Base-by-base conservation (phyloP, 2,113 vertebrate species). In the Centropristis striata region DNA sequence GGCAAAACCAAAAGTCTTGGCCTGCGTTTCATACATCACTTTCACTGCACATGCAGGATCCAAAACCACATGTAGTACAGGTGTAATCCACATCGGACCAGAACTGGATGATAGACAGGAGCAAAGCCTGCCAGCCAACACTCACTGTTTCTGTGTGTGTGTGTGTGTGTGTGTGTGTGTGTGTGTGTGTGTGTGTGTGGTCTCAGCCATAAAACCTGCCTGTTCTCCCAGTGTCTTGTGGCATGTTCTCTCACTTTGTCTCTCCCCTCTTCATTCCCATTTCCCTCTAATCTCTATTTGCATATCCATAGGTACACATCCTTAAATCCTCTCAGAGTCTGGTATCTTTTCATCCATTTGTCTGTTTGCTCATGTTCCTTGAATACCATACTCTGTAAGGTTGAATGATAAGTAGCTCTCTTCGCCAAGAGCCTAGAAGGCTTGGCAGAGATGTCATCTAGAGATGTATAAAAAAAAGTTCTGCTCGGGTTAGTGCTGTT, bases 81-180 rank as follows among this genome's bases (percentile, higher is more conserved):
- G 85, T 90, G 80, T 93, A 83, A 86, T 86, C 86, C 86, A 87
- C 84, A 90, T 88, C 87, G 84, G 82, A 69, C 65, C 49, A 72
- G 18, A 60, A 55, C 12, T 39, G 68, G 42, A 73, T 86, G 80
- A 84, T 89, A 68, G 81, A 71, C 54, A 60, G 64, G 58, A 51
- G 28, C 61, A n/a, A 37, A n/a, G 50, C 20, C 71, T 65, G 74
- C 77, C 76, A 71, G 51, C n/a, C 21, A 66, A 36, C 50, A 42
- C 51, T 28, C 28, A 39, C 20, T 47, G 37, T 28, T 58, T 16
- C 23, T 47, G 36, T 49, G 46, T 16, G 13, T 14, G 42, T 55
- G 25, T 55, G 53, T 16, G 53, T 28, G 53, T 8, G 51, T 36
- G 55, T 58, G 4, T 20, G 10, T 37, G 57, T 37, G 32, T 58